phyloP scores from a whole-genome alignment of 2,113 vertebrate species.

The Peromyscus californicus region DNA sequence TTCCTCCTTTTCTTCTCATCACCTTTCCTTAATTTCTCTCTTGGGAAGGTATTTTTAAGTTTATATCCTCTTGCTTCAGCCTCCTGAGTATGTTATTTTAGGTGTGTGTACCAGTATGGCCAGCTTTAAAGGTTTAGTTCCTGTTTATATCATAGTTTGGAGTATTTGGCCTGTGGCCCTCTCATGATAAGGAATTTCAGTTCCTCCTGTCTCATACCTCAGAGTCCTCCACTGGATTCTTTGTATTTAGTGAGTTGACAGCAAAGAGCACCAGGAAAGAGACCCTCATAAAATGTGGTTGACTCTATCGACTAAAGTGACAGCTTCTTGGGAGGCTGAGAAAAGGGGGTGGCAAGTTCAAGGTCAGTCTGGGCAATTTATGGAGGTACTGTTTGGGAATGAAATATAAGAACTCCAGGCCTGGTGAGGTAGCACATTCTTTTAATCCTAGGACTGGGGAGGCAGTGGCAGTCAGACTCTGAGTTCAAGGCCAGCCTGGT shows the following conservation, averaged over 20 bases:
- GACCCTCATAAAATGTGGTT: neutral
- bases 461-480: too few species aligned
- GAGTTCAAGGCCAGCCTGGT: too few species aligned
- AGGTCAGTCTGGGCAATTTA: neutral
- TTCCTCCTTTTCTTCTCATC: neutral
- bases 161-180: neutral
- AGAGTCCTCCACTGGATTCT: neutral
- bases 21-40: neutral
- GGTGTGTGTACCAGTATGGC: neutral
- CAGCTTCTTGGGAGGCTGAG: neutral
- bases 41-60: neutral
- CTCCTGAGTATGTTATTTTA: neutral
- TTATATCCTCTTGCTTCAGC: neutral
- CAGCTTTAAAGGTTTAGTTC: constrained; percentile 25
- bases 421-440: too few species aligned
- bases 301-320: neutral
- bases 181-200: neutral
- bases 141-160: neutral
- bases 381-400: neutral
- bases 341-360: neutral
- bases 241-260: neutral
- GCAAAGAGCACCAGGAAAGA: neutral
- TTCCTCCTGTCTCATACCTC: neutral
- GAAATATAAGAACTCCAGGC: neutral
- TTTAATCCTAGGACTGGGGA: neutral